Evolutionary conservation across 1,140 invertebrate genomes (phyloP), one percentile per base, ranked within the genome.

Genomic region (Zelostemma sp.): DNA sequence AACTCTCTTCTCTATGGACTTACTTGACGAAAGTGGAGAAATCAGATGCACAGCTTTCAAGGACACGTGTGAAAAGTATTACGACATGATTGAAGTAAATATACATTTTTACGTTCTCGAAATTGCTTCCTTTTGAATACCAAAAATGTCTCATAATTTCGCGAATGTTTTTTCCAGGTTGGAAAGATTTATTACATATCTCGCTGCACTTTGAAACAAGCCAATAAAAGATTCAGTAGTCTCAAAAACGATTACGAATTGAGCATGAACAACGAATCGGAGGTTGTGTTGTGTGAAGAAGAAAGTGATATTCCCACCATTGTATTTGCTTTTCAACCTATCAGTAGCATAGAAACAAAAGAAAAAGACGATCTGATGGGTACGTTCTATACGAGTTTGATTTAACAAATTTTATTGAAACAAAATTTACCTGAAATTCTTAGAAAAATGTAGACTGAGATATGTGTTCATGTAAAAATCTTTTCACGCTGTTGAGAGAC

Each of bases 231-330:
- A 75, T 99, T 90, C 77, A 90, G 88, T 11, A 89, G 85, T 38
- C 80, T 97, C 8, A 94, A 96, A 45, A 96, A 98, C 83, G 96
- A 99, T 80, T 99, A 98, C 79, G 98, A 99, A 79, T 93, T 99
- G 90, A 93, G 93, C 0, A 91, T 99, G 72, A 91, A 86, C n/a
- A 83, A 86, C 14, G 94, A 98, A 25, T 93, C 95, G 0, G 86
- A 92, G 68, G 88, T 97, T 5, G 86, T 91, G 31, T 88, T 89
- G 47, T 95, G 93, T 72, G 85, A 87, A 47, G 87, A 90, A 40
- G 76, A 80, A 12, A 75, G 80, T 1, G 81, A 87, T 9, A 89
- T 98, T 73, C 96, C 97, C 1, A 87, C 87, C 17, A 85, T 97
- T n/a, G 89, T 91, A 38, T 99, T 91, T 80, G 89, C 97, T 74